A percentile compares a stretch with the other conserved stretches of the same genome.
Evolutionary conservation across 2,113 vertebrate genomes (phyloP).

Genomic region (Pycnonotus jocosus): DNA sequence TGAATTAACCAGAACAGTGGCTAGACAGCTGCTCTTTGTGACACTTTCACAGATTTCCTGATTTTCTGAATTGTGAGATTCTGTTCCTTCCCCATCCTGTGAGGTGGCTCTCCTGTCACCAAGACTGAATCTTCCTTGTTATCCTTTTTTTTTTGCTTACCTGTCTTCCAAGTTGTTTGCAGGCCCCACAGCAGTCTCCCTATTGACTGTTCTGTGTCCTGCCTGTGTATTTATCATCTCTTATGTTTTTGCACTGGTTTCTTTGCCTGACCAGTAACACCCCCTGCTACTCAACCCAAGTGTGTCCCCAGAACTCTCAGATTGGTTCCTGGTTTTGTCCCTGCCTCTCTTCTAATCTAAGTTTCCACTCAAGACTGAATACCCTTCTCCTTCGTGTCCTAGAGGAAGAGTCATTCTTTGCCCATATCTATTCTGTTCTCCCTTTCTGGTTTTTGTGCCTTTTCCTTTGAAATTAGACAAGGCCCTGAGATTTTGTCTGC

Average conservation of each 20-base stretch:
- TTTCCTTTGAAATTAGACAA: not conserved
- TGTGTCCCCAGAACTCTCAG: not conserved
- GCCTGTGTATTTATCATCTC: not conserved
- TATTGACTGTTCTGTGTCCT: accelerated
- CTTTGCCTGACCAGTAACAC: not conserved
- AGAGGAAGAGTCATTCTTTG: not conserved
- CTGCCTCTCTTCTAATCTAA: not conserved
- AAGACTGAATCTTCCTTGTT: not conserved
- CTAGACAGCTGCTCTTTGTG: not conserved
- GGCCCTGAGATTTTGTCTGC: not conserved
- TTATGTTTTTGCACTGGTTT: not conserved
- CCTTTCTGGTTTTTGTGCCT: not conserved
- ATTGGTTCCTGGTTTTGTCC: not conserved
- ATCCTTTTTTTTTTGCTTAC: not conserved
- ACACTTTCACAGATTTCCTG: not conserved
- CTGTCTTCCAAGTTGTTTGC: not conserved
- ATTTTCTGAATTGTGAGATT: not conserved
- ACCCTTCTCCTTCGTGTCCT: not conserved
- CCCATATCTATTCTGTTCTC: not conserved
- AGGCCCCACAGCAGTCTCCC: not conserved
- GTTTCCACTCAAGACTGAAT: not conserved
- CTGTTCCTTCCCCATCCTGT: accelerated
- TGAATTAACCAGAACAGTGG: not conserved
- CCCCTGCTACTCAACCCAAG: not conserved
- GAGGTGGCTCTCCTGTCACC: not conserved